Evolutionary conservation across 1,140 invertebrate genomes (phyloP).

Genomic region (Hyposmocoma kahamanoa): DNA sequence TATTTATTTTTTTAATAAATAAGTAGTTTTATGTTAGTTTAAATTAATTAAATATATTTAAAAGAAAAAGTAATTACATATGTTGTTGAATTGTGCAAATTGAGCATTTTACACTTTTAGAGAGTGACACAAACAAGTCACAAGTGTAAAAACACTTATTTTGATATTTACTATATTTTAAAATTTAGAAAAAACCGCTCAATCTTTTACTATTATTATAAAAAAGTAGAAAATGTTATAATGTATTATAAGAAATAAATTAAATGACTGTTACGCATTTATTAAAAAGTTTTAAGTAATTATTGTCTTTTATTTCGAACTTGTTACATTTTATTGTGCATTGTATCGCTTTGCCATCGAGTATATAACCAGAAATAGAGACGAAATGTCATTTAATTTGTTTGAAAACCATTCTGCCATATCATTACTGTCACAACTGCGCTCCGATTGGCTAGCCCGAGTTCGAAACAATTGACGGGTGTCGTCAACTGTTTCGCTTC

Average conservation of each 20-base stretch:
- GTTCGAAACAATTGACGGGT: too few relatives aligned
- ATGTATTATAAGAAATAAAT: too few relatives aligned
- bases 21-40: too few relatives aligned
- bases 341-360: too few relatives aligned
- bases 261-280: constrained; percentile 49
- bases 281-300: constrained; percentile 38
- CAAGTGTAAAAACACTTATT: neutral
- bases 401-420: too few relatives aligned
- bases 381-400: too few relatives aligned
- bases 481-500: too few relatives aligned
- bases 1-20: constrained; percentile 18
- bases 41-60: neutral
- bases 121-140: neutral
- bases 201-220: constrained; percentile 7
- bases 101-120: constrained; percentile 20
- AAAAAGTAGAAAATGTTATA: constrained; percentile 25
- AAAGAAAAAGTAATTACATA: neutral
- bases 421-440: too few relatives aligned
- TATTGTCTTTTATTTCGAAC: constrained; percentile 22
- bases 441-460: too few relatives aligned
- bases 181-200: constrained; percentile 1
- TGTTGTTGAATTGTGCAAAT: neutral
- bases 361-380: too few relatives aligned
- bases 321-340: too few relatives aligned
- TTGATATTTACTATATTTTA: neutral